Conservation (phyloP, 2,797 vertebrate species). For the Sitta carolinensis region DNA sequence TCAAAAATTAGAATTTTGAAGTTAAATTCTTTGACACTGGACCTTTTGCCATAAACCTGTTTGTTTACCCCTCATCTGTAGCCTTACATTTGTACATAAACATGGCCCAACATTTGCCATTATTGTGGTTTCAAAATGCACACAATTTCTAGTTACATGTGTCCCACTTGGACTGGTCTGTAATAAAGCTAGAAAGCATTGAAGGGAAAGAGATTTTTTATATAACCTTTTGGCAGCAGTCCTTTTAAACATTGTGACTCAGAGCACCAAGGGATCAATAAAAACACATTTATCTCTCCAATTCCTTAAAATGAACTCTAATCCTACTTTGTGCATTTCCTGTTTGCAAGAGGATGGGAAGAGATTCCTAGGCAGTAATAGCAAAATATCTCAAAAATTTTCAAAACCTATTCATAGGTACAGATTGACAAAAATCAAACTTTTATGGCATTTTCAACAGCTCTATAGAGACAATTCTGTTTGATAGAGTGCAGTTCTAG, state of each 20-base stretch:
- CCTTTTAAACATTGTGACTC: conserved; percentile 46
- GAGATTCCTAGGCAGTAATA: conserved; percentile 1
- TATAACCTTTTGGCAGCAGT: conserved; percentile 28
- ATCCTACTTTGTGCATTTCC: conserved; percentile 33
- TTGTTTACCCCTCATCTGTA: not conserved
- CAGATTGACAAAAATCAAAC: not conserved
- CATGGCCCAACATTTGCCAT: not conserved
- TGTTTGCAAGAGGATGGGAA: conserved; percentile 12
- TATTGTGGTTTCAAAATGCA: not conserved
- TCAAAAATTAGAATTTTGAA: not conserved
- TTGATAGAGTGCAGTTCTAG: not conserved
- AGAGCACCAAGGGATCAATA: conserved; percentile 58
- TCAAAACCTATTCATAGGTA: not conserved
- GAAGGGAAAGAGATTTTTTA: not conserved
- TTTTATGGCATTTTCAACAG: not conserved
- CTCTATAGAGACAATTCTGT: not conserved
- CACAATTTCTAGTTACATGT: not conserved
- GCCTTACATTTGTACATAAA: conserved; percentile 12
- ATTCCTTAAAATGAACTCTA: conserved; percentile 42
- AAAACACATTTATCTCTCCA: conserved; percentile 55
- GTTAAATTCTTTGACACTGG: not conserved
- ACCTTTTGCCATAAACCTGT: not conserved
- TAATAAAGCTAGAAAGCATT: conserved; percentile 35
- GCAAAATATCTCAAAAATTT: not conserved
- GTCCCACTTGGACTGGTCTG: not conserved